Percentiles rank a stretch among this genome's conserved stretches.
Conservation (phyloP, 2,888 invertebrate genomes). For the Troides helena region DNA sequence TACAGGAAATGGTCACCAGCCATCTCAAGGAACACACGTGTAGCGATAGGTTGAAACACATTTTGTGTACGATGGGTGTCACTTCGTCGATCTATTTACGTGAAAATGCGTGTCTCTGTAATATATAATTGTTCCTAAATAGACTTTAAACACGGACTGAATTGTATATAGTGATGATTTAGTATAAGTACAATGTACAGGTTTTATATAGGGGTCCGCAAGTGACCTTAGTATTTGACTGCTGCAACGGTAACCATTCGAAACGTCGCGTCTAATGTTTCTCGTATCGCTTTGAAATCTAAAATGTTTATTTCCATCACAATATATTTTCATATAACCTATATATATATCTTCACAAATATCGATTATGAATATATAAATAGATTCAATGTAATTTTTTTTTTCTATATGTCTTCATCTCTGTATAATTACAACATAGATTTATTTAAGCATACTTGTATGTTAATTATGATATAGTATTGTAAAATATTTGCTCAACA, state of each 20-base stretch:
- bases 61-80: constrained; percentile 18
- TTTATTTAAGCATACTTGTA: constrained; percentile 12
- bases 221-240: not conserved
- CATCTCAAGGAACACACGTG: constrained; percentile 69
- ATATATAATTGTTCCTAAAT: constrained; percentile 59
- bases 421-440: constrained; percentile 1
- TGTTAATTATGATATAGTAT: constrained; percentile 12
- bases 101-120: constrained; percentile 41
- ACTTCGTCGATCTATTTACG: constrained; percentile 34
- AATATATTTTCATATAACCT: not conserved
- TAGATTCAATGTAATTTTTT: not conserved
- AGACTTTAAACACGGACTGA: constrained; percentile 43
- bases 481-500: constrained; percentile 29
- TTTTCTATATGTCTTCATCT: not conserved
- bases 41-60: constrained; percentile 42
- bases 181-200: constrained; percentile 35
- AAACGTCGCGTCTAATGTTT: not conserved
- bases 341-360: not conserved
- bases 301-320: not conserved
- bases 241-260: not conserved
- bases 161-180: constrained; percentile 41
- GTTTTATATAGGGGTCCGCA: constrained; percentile 13
- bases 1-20: constrained; percentile 63
- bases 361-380: not conserved
- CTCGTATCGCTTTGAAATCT: no score